These are phyloP conservation scores for Poecilia latipinna DNA, from an alignment of 2,113 vertebrate genomes.

Conservation along the genomic window DNA sequence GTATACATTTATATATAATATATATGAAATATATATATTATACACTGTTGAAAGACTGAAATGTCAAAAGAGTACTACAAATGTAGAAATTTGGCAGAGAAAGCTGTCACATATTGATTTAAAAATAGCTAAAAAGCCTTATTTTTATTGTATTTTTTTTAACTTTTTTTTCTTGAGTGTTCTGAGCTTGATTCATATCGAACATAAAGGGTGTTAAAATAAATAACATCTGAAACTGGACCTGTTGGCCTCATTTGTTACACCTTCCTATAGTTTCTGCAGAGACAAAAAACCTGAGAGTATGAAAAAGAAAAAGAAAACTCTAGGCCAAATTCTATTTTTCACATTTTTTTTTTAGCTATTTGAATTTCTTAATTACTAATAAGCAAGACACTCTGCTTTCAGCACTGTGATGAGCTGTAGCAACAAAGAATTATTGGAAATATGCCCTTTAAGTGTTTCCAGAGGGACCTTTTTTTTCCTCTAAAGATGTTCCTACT, in stretches of 20 bases:
- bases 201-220: constrained; percentile 54
- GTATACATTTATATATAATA: constrained; percentile 26
- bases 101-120: constrained; percentile 49
- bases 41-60: constrained; percentile 50
- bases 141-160: not conserved
- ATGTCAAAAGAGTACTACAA: constrained; percentile 63
- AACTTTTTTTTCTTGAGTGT: not conserved
- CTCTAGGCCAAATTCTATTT: constrained; percentile 60
- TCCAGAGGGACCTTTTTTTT: constrained; percentile 26
- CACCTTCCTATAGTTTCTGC: constrained; percentile 71
- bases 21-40: constrained; percentile 31
- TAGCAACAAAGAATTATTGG: constrained; percentile 37
- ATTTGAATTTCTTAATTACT: constrained; percentile 27
- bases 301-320: constrained; percentile 39
- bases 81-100: constrained; percentile 63
- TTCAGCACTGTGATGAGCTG: constrained; percentile 21
- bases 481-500: not conserved
- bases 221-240: constrained; percentile 68
- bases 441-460: constrained; percentile 31
- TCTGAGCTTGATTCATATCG: constrained; percentile 28
- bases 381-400: constrained; percentile 9
- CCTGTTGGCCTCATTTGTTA: constrained; percentile 70
- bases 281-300: constrained; percentile 80
- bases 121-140: constrained; percentile 37
- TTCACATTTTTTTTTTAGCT: constrained; percentile 44